Evolutionary conservation across 2,113 vertebrate species (phyloP).

Genomic region (Actinemys pallida): DNA sequence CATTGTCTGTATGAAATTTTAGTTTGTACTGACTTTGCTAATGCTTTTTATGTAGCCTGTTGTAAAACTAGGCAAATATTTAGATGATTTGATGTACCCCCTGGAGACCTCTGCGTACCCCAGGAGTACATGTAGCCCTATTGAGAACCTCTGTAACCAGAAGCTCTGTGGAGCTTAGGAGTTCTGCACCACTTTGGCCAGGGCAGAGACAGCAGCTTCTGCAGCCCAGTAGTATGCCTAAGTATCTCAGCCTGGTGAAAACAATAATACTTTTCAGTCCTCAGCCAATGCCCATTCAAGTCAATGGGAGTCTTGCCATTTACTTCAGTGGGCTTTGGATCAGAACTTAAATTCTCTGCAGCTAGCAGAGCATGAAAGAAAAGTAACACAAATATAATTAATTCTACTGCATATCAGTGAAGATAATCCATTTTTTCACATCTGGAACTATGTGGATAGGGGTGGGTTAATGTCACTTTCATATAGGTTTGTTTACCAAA

Average conservation of each 20-base stretch:
- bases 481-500: neutral
- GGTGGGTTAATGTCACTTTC: neutral
- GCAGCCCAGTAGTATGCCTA: neutral
- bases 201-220: neutral
- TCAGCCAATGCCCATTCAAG: neutral
- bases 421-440: neutral
- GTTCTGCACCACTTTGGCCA: neutral
- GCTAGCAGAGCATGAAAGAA: neutral
- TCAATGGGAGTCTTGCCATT: constrained; percentile 4
- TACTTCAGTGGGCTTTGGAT: neutral
- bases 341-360: neutral
- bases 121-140: too few relatives aligned
- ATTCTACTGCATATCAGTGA: neutral
- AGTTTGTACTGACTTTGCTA: too few relatives aligned
- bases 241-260: neutral
- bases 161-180: fast-evolving
- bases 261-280: neutral
- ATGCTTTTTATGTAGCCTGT: too few relatives aligned
- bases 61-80: too few relatives aligned
- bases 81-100: too few relatives aligned
- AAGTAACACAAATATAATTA: fast-evolving
- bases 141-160: fast-evolving
- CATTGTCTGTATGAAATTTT: too few relatives aligned
- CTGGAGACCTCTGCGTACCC: too few relatives aligned
- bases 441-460: neutral